Base-by-base conservation (phyloP, 2,797 vertebrate genomes). In the Phrynocephalus guinanensis region DNA sequence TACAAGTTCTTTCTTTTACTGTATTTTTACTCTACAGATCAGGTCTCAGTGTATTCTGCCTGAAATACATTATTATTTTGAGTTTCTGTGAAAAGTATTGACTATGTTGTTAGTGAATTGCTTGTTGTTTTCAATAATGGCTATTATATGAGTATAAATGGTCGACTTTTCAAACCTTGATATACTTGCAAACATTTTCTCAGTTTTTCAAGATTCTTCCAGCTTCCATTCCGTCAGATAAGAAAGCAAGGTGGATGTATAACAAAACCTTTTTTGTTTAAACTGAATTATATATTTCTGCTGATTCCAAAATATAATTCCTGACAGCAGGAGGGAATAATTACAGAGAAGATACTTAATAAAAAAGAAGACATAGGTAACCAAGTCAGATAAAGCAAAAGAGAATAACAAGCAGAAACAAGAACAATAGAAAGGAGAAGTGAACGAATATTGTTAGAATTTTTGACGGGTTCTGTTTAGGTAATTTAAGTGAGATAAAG, bases 21-120 rank as follows among this genome's bases (percentile, higher is more conserved):
- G 66, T 92, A 0, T 89, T 88, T 38, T 90, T 13, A 91, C 22
- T 92, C 88, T 94, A 86, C 82, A 81, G 91, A 93, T 90, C 92
- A 94, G 92, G 28, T 60, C 50, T 8, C 11, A 67, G 52, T 44
- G 16, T 0, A 13, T 86, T 75, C 8, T 0, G 0, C 0, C 9
- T 0, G 0, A 28, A 79, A 79, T 1, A 1, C 38, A 10, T 30
- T 75, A 5, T 38, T 75, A 78, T 67, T 24, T 75, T 70, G 83
- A 33, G 13, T 11, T 82, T 88, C 44, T 33, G 26, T 89, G 10
- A 66, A 68, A 7, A 3, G 1, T 75, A 75, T 11, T 79, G 48
- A 44, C 24, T 83, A 30, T 11, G 44, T 50, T 16, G 22, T 76
- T 87, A 82, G 24, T 8, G 79, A 80, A 52, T 4, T 83, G 52